Base-by-base conservation (phyloP, 1,140 invertebrate species). In the Ostrea denselamellosa region DNA sequence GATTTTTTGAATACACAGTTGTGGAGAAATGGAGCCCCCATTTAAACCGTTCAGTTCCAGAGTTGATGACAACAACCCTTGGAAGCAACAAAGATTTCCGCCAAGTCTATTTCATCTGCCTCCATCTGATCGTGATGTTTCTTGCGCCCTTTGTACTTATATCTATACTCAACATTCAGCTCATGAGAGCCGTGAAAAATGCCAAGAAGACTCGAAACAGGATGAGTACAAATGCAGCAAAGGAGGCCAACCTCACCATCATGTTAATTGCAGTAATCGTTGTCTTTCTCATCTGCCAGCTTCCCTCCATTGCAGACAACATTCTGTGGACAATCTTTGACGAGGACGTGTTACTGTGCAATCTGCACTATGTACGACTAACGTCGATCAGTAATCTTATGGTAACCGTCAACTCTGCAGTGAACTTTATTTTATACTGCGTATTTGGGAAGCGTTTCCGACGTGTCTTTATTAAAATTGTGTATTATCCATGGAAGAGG, bases 361-460 rank as follows among this genome's bases (percentile, higher is more conserved):
- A 93, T 19, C 93, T 95, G 22, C 94, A 96, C 85, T 95, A 96
- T 92, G 93, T 94, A 62, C 92, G 93, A 87, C 92, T 96, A n/a
- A 91, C 95, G 9, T 97, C 97, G 92, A 96, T 97, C 51, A 97
- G 96, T 93, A 97, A 97, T 92, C 95, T 97, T 28, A 94, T 97
- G 86, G 95, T 97, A 12, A 96, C 96, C 34, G 94, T 97, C 65
- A 97, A 97, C 94, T 95, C 95, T 0, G 96, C 96, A 19, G 90
- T 92, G 4, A 97, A 97, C 94, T 97, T 97, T 94, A 95, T 97
- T 62, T 94, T 97, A 53, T 97, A 97, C 94, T 97, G 97, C 91
- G 98, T 98, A 58, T 99, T 99, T 93, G 98, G 98, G 0, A 97
- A 98, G 92, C 98, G 99, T 93, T 99, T 99, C 95, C 97, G 98